A percentile compares a stretch with the other conserved stretches of the same genome.
phyloP scores from a whole-genome alignment of 2,888 invertebrate species.

The Callosobruchus maculatus region DNA sequence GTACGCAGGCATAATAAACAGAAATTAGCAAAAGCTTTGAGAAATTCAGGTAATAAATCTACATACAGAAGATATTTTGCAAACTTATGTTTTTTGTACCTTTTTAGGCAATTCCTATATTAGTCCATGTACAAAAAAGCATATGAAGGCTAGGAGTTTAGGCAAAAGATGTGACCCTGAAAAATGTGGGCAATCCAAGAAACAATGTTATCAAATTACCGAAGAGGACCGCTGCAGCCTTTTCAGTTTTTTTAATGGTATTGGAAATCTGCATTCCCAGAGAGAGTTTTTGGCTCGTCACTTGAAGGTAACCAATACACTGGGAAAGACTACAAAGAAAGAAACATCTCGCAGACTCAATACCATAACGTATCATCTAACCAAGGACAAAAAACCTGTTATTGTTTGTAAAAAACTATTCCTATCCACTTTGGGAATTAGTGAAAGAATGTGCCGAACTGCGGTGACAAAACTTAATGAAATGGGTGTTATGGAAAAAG shows the following conservation, averaged over 20 bases:
- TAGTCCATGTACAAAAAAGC: too few relatives aligned
- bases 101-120: too few relatives aligned
- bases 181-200: slow-evolving; percentile 1
- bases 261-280: slow-evolving; percentile 2
- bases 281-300: slow-evolving; percentile 2
- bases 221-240: background rate
- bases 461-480: background rate
- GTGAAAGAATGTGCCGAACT: slow-evolving; percentile 1
- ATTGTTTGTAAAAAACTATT: slow-evolving; percentile 5
- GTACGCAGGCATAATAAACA: too few relatives aligned
- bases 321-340: background rate
- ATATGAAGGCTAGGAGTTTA: background rate
- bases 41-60: too few relatives aligned
- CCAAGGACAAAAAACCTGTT: background rate
- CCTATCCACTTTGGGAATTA: slow-evolving; percentile 1
- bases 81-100: too few relatives aligned
- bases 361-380: slow-evolving; percentile 1
- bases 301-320: background rate
- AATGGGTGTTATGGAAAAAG: too few relatives aligned
- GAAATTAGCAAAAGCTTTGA: too few relatives aligned
- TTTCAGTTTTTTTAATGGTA: slow-evolving; percentile 2
- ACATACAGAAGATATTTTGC: too few relatives aligned
- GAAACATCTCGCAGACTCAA: slow-evolving; percentile 3
- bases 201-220: slow-evolving; percentile 1
- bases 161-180: background rate